Conservation (phyloP, 2,888 invertebrate genomes). For the Macropis europaea region DNA sequence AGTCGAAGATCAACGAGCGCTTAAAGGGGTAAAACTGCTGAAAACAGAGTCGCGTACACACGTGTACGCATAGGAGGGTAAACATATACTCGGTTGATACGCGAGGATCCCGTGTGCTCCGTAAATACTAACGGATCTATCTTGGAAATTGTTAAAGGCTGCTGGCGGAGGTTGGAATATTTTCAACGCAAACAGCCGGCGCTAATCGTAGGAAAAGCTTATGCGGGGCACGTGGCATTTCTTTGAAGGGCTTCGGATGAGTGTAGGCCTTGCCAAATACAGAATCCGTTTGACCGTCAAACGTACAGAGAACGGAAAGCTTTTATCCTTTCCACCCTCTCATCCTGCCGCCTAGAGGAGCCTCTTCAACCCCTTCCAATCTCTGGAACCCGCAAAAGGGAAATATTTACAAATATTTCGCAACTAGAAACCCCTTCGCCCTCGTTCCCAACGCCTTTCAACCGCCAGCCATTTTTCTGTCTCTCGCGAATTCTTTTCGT, state of each 20-base stretch:
- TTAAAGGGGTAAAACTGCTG: background rate
- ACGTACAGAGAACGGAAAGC: constrained; percentile 71
- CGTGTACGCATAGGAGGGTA: background rate
- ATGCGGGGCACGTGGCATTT: constrained; percentile 65
- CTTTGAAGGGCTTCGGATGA: constrained; percentile 70
- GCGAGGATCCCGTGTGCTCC: constrained; percentile 23
- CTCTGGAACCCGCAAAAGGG: constrained; percentile 53
- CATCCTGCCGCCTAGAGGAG: constrained; percentile 65
- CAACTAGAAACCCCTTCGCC: constrained; percentile 59
- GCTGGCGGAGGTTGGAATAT: constrained; percentile 50
- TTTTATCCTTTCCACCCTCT: constrained; percentile 73
- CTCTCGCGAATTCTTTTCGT: background rate
- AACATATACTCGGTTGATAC: constrained; percentile 22
- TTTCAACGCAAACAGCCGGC: constrained; percentile 69
- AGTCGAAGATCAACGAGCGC: background rate
- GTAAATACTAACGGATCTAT: constrained; percentile 53
- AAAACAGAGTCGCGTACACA: background rate
- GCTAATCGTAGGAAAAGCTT: constrained; percentile 73
- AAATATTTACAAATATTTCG: constrained; percentile 72
- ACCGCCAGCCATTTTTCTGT: constrained; percentile 10
- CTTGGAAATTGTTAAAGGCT: constrained; percentile 53
- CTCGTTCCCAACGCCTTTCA: constrained; percentile 48
- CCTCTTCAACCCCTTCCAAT: constrained; percentile 52
- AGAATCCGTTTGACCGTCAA: constrained; percentile 74
- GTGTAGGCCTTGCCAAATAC: constrained; percentile 72